phyloP scores from a whole-genome alignment of 1,140 invertebrate species.

The Phymastichus coffea region DNA sequence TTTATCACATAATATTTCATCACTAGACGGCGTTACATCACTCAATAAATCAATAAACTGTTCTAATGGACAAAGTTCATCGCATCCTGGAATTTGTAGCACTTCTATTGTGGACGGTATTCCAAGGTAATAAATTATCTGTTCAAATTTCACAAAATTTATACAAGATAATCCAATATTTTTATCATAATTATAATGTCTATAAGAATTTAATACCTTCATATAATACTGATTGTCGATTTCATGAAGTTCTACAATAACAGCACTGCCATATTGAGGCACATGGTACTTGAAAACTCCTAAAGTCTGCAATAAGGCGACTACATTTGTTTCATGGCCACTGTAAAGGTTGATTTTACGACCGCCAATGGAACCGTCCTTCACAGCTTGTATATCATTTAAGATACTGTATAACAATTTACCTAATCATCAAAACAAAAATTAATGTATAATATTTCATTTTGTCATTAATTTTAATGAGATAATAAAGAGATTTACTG shows the following conservation, averaged over 20 bases:
- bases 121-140: not conserved
- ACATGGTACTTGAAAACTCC: slow-evolving; percentile 63
- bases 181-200: not conserved
- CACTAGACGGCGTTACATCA: not conserved
- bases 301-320: slow-evolving; percentile 64
- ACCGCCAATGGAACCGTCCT: not conserved
- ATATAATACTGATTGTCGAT: slow-evolving; percentile 27
- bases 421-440: not conserved
- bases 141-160: not conserved
- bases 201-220: slow-evolving; percentile 23
- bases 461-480: not conserved
- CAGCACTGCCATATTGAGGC: slow-evolving; percentile 57
- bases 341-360: slow-evolving; percentile 48
- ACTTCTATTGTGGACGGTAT: not conserved
- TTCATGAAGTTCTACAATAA: slow-evolving; percentile 44
- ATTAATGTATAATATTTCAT: not conserved
- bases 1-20: not conserved
- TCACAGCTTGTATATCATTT: not conserved
- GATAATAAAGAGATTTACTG: not conserved
- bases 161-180: not conserved
- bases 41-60: not conserved
- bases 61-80: not conserved
- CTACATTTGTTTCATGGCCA: slow-evolving; percentile 71
- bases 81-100: not conserved
- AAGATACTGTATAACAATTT: not conserved